Percentiles rank a stretch among this genome's conserved stretches.
These are phyloP conservation scores for Coptotermes formosanus DNA, from an alignment of 1,140 invertebrate genomes.

Conservation along the genomic window DNA sequence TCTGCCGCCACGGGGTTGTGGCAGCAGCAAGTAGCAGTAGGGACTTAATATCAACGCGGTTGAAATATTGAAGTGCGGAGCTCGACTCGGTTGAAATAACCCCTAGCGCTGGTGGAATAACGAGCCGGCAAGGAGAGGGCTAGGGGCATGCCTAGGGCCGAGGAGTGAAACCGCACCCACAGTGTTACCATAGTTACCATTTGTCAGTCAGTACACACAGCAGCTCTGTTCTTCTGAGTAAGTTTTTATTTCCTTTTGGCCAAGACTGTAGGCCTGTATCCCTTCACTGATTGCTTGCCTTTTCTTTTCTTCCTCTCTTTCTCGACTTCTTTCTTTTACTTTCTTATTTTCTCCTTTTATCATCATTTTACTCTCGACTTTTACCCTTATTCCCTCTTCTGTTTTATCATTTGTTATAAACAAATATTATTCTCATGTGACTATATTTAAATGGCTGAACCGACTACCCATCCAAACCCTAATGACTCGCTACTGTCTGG, in stretches of 20 bases:
- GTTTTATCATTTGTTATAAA: no score
- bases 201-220: constrained; percentile 1
- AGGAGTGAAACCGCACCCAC: constrained; percentile 24
- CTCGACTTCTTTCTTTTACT: not conserved
- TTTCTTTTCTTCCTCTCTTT: not conserved
- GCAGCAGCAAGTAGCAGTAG: not conserved
- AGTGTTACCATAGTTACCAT: constrained; percentile 30
- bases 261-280: no score
- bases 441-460: no score
- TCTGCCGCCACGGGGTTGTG: not conserved
- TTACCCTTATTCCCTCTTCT: not conserved
- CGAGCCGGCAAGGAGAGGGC: constrained; percentile 24
- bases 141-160: not conserved
- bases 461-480: no score
- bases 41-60: constrained; percentile 30
- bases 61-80: constrained; percentile 31
- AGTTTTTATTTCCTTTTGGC: not conserved
- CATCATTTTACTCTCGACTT: not conserved
- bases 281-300: not conserved
- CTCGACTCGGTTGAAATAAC: constrained; percentile 31
- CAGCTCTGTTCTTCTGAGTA: not conserved
- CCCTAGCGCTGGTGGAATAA: constrained; percentile 23
- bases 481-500: no score
- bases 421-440: no score
- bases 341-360: not conserved